These are phyloP conservation scores for Lacanobia oleracea DNA, from an alignment of 2,888 invertebrate genomes.

Conservation along the genomic window DNA sequence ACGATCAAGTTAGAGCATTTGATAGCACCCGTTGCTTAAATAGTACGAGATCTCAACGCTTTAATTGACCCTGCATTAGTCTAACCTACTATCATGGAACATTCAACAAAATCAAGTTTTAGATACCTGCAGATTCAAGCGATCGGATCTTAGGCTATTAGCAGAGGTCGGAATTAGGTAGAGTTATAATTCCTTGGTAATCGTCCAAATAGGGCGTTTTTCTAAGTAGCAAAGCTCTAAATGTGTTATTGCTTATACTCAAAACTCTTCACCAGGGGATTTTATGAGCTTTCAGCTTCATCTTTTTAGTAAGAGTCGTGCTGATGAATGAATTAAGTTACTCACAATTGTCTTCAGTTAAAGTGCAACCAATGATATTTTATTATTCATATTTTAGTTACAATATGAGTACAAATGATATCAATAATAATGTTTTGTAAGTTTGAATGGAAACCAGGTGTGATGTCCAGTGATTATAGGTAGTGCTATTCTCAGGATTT, in stretches of 20 bases:
- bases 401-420: slow-evolving; percentile 40
- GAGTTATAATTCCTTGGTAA: no score
- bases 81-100: no score
- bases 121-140: no score
- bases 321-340: slow-evolving; percentile 53
- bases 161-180: no score
- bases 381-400: slow-evolving; percentile 51
- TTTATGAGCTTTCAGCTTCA: neutral
- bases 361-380: slow-evolving; percentile 47
- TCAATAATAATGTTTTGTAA: slow-evolving; percentile 54
- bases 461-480: slow-evolving; percentile 1
- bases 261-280: neutral
- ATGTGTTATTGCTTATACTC: no score
- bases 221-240: no score
- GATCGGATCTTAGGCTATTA: no score
- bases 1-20: slow-evolving; percentile 11
- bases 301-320: slow-evolving; percentile 25
- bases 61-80: no score
- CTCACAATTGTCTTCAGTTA: slow-evolving; percentile 45
- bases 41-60: no score
- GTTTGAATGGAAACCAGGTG: slow-evolving; percentile 23
- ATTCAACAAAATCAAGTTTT: no score
- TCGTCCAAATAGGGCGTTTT: no score
- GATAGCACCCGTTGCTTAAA: neutral
- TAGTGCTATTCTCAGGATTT: no score